Base-by-base conservation (phyloP, 1,140 invertebrate genomes). In the Lepidostoma basale region DNA sequence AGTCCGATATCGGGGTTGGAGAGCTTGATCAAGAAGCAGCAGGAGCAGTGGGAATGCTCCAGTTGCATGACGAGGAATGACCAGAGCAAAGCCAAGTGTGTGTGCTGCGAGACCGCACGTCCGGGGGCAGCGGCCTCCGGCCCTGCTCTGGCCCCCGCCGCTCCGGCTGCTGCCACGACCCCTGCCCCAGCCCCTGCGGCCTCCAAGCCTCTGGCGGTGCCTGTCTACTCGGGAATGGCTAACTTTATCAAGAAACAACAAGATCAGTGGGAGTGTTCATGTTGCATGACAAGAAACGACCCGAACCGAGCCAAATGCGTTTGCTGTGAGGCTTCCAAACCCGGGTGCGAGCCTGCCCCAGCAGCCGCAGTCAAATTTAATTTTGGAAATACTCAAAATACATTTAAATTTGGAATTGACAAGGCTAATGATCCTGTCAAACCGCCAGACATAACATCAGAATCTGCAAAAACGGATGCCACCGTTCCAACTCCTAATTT, bases 241-340 rank as follows among this genome's bases (percentile, higher is more conserved):
- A 64, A 77, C 73, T 79, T 76, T 72, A 76, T 74, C 28, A 78
- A 76, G 70, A 69, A 74, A 10, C 84, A 85, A 69, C 69, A 71
- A 36, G 68, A 75, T n/a, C 83, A 77, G 45, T 92, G 89, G 89
- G 85, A 88, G 69, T 92, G 90, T 77, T 77, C 84, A 18, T 81
- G 79, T 18, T 92, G 90, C 75, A 83, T 89, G 77, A 78, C 90
- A 1, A 79, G 82, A 56, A 92, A 92, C 74, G 84, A 86, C 20
- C 75, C 74, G 6, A 76, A 82, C 20, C 81, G 79, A 36, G 73
- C 71, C 3, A 86, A 83, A 71, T 93, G 92, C 80, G 80, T 86
- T 18, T 91, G 90, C 68, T 93, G 91, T 75, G 87, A 88, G 60
- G 82, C 88, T 22, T 76, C 85, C 0, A 91, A 87, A 74, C 88